These are phyloP conservation scores for Lepidiolamprologus cunningtoni DNA, from an alignment of 2,113 vertebrate species.

Conservation along the genomic window DNA sequence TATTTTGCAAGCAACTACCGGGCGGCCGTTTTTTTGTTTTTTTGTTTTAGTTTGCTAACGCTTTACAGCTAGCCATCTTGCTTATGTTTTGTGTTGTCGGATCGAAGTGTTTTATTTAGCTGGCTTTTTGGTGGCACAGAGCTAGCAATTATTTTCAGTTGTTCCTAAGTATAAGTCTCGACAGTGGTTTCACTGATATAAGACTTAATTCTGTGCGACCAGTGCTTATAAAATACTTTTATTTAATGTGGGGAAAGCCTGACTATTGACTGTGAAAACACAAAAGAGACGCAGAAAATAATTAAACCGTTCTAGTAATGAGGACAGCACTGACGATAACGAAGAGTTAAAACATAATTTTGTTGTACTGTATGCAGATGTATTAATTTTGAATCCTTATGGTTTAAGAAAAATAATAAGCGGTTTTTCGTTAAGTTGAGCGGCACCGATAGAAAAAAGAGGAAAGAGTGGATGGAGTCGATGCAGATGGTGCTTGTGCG, in stretches of 20 bases:
- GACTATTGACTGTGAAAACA: conserved; percentile 6
- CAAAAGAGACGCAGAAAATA: conserved; percentile 30
- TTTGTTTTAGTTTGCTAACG: conserved; percentile 33
- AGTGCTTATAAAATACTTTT: background rate
- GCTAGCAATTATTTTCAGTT: background rate
- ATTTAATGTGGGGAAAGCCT: background rate
- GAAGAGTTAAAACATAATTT: background rate
- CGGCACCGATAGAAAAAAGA: background rate
- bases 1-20: background rate
- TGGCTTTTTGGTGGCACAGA: background rate
- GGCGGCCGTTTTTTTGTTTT: rapidly evolving
- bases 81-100: conserved; percentile 33
- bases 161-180: background rate
- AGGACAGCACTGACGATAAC: background rate
- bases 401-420: background rate
- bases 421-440: background rate
- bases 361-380: background rate
- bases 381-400: background rate
- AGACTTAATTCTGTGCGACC: background rate
- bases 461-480: background rate
- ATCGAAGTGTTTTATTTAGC: conserved; percentile 34
- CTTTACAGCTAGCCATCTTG: conserved; percentile 53
- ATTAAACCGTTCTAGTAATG: background rate
- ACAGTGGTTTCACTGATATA: background rate
- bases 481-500: conserved; percentile 29